Percentiles rank a stretch among this genome's conserved stretches.
Evolutionary conservation across 2,888 invertebrate species (phyloP).

Genomic region (Drosophila monieri): DNA sequence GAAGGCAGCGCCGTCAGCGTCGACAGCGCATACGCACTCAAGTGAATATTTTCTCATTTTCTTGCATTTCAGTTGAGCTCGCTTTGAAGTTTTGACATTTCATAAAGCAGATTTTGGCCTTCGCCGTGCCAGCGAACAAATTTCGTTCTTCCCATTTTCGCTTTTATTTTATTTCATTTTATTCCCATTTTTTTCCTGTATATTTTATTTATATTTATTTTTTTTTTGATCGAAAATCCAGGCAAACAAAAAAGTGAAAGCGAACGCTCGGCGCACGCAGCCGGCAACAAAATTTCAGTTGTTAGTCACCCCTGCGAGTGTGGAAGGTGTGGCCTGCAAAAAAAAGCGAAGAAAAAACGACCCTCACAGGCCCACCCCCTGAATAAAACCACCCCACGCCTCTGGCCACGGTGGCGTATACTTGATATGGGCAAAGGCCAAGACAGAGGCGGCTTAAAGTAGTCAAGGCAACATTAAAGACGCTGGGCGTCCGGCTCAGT

Average conservation of each 20-base stretch:
- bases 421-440: conserved; percentile 63
- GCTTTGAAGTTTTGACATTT: conserved; percentile 82
- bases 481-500: conserved; percentile 59
- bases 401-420: conserved; percentile 52
- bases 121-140: conserved; percentile 42
- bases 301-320: conserved; percentile 75
- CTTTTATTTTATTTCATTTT: conserved; percentile 40
- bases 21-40: conserved; percentile 71
- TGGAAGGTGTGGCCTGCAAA: conserved; percentile 80
- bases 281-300: conserved; percentile 52
- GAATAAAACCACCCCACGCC: conserved; percentile 7
- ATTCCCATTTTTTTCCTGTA: conserved; percentile 4
- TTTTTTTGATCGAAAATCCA: conserved; percentile 64
- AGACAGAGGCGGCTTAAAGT: conserved; percentile 68
- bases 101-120: conserved; percentile 73
- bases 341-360: conserved; percentile 56
- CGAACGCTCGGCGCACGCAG: conserved; percentile 51
- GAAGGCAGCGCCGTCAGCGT: neutral
- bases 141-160: conserved; percentile 25
- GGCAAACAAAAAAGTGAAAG: conserved; percentile 80
- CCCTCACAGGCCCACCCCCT: conserved; percentile 60
- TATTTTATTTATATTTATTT: conserved; percentile 27
- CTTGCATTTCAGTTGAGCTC: conserved; percentile 75
- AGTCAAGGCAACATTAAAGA: conserved; percentile 66
- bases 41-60: conserved; percentile 82